Percentiles rank a stretch among this genome's conserved stretches.
These are phyloP conservation scores for Arvicanthis niloticus DNA, from an alignment of 2,113 vertebrate genomes.

Conservation along the genomic window DNA sequence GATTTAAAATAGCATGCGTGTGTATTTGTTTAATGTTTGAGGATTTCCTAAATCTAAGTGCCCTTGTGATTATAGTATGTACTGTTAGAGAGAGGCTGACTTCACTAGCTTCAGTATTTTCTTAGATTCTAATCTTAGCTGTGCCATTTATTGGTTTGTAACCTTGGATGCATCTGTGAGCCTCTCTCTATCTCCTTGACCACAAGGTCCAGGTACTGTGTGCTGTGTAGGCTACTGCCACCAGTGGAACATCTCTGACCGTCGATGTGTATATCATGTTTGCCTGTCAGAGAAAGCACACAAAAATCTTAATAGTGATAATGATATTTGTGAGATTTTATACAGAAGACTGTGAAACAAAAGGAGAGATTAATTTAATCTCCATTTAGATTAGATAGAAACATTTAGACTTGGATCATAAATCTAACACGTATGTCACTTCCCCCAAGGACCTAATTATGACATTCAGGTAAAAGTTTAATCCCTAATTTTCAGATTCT, in stretches of 20 bases:
- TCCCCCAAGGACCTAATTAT: background rate
- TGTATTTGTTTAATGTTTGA: background rate
- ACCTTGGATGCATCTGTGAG: background rate
- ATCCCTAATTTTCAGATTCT: constrained; percentile 21
- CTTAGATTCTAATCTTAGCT: background rate
- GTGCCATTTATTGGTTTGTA: background rate
- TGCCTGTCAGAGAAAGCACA: background rate
- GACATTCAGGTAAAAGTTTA: background rate
- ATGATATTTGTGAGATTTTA: background rate
- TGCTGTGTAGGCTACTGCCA: background rate
- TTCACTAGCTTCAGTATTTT: background rate
- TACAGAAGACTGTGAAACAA: background rate
- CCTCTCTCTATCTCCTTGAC: background rate
- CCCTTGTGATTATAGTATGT: background rate
- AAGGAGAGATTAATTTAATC: background rate
- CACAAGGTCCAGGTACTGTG: background rate
- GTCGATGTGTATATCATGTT: background rate
- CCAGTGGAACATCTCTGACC: background rate
- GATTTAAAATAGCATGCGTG: constrained; percentile 7
- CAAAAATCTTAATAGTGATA: background rate
- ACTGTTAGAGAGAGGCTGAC: background rate
- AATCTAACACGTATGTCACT: background rate
- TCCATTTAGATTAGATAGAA: background rate
- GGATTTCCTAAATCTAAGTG: background rate
- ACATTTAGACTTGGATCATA: background rate